Evolutionary conservation across 2,797 vertebrate genomes (phyloP).

Genomic region (Sylvilagus floridanus): DNA sequence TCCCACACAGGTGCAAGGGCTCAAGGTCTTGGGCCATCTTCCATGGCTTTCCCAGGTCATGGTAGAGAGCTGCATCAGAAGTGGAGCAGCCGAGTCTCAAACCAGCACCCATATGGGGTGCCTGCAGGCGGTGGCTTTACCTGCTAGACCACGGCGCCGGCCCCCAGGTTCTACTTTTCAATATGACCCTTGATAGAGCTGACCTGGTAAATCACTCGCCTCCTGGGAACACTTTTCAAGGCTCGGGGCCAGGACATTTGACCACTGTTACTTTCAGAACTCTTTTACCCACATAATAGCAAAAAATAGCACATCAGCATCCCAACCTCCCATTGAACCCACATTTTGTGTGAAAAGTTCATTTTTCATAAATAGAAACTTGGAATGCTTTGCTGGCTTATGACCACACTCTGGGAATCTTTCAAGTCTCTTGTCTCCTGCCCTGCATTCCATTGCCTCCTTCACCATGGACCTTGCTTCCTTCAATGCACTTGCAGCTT

Average conservation of each 20-base stretch:
- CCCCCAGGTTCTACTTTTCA: background rate
- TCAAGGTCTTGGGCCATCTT: no score
- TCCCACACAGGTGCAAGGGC: no score
- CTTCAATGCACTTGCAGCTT: background rate
- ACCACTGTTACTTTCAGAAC: no score
- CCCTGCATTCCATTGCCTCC: background rate
- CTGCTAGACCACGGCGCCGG: no score
- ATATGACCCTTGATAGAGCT: background rate
- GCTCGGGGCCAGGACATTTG: background rate
- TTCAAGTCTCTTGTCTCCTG: background rate
- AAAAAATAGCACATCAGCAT: background rate
- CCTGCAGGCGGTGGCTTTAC: no score
- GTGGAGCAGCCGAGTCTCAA: no score
- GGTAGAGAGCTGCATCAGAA: no score
- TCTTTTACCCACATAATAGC: background rate
- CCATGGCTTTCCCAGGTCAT: no score
- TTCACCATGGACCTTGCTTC: background rate
- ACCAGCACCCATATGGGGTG: no score
- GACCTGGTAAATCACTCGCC: background rate
- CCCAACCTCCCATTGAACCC: background rate
- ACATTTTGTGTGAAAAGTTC: constrained; percentile 26
- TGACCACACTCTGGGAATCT: background rate
- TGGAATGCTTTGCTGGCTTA: background rate
- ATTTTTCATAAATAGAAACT: constrained; percentile 25
- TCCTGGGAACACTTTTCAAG: background rate